A percentile compares a stretch with the other conserved stretches of the same genome.
phyloP scores from a whole-genome alignment of 2,797 vertebrate species.

The Dendrocincla tyrannina region DNA sequence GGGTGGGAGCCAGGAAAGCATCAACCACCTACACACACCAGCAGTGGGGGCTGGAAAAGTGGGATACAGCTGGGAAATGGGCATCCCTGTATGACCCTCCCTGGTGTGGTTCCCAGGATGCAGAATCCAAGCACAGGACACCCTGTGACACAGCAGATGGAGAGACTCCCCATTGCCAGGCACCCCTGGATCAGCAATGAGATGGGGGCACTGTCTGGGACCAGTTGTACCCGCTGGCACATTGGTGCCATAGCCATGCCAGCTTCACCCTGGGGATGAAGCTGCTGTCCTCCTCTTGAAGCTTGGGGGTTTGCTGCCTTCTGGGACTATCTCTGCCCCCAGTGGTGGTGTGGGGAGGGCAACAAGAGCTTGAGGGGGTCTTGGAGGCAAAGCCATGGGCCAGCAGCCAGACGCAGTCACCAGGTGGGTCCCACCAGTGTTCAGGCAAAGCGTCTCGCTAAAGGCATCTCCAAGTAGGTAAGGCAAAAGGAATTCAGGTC shows the following conservation, averaged over 20 bases:
- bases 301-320: neutral
- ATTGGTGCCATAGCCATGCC: neutral
- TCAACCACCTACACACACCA: neutral
- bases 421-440: neutral
- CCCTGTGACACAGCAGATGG: neutral
- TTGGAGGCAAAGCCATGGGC: neutral
- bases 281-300: neutral
- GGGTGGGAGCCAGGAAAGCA: neutral
- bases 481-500: conserved; percentile 85
- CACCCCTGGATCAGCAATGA: neutral
- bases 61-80: neutral
- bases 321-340: neutral
- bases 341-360: no score
- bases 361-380: neutral
- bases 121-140: neutral
- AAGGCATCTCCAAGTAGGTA: conserved; percentile 93
- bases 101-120: accelerated
- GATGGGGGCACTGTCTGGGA: neutral
- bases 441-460: conserved; percentile 67
- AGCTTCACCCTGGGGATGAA: accelerated
- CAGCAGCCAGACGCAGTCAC: neutral
- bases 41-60: neutral
- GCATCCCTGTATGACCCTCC: neutral
- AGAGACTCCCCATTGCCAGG: accelerated
- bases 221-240: neutral